Evolutionary conservation across 2,797 vertebrate species (phyloP).

Genomic region (Schizothorax lantsangensis): DNA sequence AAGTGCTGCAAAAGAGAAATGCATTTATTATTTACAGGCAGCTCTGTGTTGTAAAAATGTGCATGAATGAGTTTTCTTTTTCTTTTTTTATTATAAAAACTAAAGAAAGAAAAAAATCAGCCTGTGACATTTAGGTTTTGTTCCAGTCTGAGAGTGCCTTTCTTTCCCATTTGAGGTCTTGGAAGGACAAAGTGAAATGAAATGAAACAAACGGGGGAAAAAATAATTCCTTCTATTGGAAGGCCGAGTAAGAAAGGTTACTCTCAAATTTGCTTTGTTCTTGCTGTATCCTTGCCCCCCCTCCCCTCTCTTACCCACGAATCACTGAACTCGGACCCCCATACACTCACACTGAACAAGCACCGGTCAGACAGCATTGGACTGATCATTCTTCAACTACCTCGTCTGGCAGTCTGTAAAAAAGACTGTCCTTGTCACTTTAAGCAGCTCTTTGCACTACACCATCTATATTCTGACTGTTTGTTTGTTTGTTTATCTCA

Average conservation of each 20-base stretch:
- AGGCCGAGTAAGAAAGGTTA: constrained; percentile 38
- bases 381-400: no score
- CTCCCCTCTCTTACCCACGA: no score
- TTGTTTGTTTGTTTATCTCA: no score
- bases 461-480: no score
- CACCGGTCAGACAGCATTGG: no score
- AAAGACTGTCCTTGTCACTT: no score
- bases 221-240: constrained; percentile 59
- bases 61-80: constrained; percentile 63
- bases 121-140: constrained; percentile 75
- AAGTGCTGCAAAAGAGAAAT: constrained; percentile 60
- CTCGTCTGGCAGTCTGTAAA: no score
- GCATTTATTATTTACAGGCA: constrained; percentile 74
- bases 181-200: constrained; percentile 57
- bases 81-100: constrained; percentile 13
- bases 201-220: constrained; percentile 39
- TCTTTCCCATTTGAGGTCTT: constrained; percentile 65
- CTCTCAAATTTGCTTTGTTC: constrained; percentile 33
- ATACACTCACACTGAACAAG: no score
- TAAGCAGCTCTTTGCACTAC: no score
- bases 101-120: constrained; percentile 58
- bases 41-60: constrained; percentile 64
- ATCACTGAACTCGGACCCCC: no score
- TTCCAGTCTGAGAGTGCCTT: constrained; percentile 63
- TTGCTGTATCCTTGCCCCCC: constrained; percentile 33